Evolutionary conservation across 2,888 invertebrate species (phyloP).

Genomic region (Cantharis rustica): DNA sequence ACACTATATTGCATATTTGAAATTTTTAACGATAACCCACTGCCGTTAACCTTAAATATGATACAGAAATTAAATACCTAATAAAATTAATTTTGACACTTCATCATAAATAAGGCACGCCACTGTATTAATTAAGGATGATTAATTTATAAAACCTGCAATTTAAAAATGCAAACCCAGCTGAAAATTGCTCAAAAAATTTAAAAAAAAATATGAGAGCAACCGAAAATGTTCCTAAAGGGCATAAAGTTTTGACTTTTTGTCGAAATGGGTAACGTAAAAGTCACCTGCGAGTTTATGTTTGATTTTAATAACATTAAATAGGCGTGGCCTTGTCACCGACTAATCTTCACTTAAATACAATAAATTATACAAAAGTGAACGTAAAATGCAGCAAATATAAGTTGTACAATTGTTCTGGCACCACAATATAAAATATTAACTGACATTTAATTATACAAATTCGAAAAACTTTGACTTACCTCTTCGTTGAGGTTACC

Average conservation of each 20-base stretch:
- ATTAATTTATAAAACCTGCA: not conserved
- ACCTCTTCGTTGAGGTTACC: conserved; percentile 53
- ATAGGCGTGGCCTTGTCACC: conserved; percentile 51
- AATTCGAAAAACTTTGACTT: conserved; percentile 37
- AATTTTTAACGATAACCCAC: not conserved
- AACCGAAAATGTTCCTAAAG: not conserved
- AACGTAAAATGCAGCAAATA: not conserved
- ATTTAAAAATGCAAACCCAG: not conserved
- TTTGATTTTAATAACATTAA: conserved; percentile 32
- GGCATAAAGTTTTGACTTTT: not conserved
- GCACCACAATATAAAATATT: conserved; percentile 7
- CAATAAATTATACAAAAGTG: not conserved
- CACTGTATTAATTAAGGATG: not conserved
- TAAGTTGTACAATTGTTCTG: not conserved
- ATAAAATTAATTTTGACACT: not conserved
- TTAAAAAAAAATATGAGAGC: not conserved
- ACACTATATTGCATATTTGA: not conserved
- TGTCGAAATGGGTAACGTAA: not conserved
- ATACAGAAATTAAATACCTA: not conserved
- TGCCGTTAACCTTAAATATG: not conserved
- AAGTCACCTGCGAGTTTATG: conserved; percentile 27
- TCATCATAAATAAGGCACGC: not conserved
- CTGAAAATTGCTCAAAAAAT: not conserved
- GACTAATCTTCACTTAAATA: conserved; percentile 6
- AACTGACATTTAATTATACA: not conserved